phyloP scores from a whole-genome alignment of 2,797 vertebrate species.

The Sebastes jordani region DNA sequence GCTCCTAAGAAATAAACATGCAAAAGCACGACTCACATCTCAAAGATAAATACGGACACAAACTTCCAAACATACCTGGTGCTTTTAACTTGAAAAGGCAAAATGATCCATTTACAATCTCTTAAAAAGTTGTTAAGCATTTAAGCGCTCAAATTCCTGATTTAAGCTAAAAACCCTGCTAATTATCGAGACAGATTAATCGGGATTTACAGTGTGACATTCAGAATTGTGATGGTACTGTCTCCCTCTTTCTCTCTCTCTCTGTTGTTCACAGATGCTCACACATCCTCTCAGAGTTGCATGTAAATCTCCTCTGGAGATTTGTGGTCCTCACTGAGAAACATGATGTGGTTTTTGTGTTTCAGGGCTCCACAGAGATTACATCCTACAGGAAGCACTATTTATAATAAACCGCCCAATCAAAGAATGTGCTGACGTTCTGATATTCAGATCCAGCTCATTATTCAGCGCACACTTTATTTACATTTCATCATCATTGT shows the following conservation, averaged over 20 bases:
- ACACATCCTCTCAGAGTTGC: neutral
- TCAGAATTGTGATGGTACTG: neutral
- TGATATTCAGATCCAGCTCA: slow-evolving; percentile 10
- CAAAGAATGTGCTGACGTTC: slow-evolving; percentile 7
- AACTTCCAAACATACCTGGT: neutral
- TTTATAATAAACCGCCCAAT: slow-evolving; percentile 2
- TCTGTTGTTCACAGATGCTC: neutral
- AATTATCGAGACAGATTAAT: slow-evolving; percentile 19
- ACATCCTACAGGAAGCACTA: neutral
- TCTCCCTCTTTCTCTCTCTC: neutral
- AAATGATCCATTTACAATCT: neutral
- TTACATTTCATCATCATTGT: neutral
- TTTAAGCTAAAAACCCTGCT: neutral
- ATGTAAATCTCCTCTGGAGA: neutral
- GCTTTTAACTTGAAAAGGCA: neutral
- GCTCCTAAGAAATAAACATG: neutral
- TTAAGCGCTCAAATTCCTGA: neutral
- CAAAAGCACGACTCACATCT: neutral
- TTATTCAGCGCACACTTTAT: neutral
- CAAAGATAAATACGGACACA: neutral
- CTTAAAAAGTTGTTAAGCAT: neutral
- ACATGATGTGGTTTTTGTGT: neutral
- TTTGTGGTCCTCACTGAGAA: neutral
- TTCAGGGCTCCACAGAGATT: neutral
- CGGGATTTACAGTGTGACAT: neutral